A percentile compares a stretch with the other conserved stretches of the same genome.
Conservation (phyloP, 2,797 vertebrate species). For the Sorex maritimensis region DNA sequence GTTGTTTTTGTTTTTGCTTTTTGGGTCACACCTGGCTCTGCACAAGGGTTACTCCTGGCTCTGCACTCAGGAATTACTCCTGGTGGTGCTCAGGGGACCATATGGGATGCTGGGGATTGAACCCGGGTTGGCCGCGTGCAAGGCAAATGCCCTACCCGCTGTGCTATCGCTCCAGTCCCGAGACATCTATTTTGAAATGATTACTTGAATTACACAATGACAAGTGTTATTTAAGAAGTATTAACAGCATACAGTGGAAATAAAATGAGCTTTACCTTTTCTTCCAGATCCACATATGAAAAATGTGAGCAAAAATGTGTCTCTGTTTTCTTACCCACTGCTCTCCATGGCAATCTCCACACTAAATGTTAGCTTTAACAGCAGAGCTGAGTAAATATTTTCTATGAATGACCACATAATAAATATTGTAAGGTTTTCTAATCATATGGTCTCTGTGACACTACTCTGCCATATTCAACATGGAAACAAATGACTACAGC, state of each 20-base stretch:
- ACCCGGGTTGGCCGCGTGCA: no score
- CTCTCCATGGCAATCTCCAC: neutral
- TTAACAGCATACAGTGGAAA: neutral
- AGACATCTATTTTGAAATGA: neutral
- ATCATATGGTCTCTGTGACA: neutral
- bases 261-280: neutral
- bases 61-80: no score
- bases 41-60: no score
- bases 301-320: neutral
- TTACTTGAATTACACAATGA: neutral
- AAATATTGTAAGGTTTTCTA: conserved; percentile 49
- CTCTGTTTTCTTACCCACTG: neutral
- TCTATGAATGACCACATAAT: neutral
- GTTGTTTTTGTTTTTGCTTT: no score
- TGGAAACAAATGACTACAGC: neutral
- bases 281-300: neutral
- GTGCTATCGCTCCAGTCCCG: no score
- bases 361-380: neutral
- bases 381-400: neutral
- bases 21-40: no score
- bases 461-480: neutral
- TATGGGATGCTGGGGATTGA: no score
- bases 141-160: no score
- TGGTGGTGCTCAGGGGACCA: no score
- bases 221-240: neutral